Conservation (phyloP, 2,888 invertebrate genomes). For the Scaeva pyrastri region DNA sequence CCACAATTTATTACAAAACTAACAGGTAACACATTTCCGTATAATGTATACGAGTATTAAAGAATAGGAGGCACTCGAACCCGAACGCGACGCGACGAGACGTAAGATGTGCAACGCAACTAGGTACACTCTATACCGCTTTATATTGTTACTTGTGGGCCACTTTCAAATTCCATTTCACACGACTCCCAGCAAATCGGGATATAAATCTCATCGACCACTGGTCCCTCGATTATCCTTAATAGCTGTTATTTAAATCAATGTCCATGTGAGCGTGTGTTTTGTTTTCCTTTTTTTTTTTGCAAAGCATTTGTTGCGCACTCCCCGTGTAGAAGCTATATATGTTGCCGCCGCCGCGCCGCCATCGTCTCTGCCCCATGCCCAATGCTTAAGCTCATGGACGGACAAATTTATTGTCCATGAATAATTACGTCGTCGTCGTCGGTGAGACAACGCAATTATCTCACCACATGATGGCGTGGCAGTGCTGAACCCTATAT, state of each 20-base stretch:
- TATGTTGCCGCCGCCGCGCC: neutral
- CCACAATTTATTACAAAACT: slow-evolving; percentile 63
- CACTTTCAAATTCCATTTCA: slow-evolving; percentile 67
- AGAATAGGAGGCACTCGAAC: slow-evolving; percentile 6
- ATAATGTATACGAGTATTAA: slow-evolving; percentile 7
- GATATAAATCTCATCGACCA: slow-evolving; percentile 69
- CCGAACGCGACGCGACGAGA: neutral
- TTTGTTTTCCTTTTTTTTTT: slow-evolving; percentile 11
- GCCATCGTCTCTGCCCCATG: neutral
- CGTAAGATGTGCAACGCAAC: slow-evolving; percentile 3
- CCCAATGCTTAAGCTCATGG: neutral
- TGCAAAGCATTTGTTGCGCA: neutral
- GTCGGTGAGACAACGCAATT: slow-evolving; percentile 80
- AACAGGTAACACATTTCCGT: slow-evolving; percentile 57
- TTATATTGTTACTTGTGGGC: slow-evolving; percentile 30
- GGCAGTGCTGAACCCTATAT: slow-evolving; percentile 56
- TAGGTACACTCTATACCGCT: neutral
- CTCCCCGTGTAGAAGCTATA: neutral
- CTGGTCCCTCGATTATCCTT: slow-evolving; percentile 77
- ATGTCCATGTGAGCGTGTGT: slow-evolving; percentile 78
- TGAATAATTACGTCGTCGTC: slow-evolving; percentile 80
- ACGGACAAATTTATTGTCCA: slow-evolving; percentile 81
- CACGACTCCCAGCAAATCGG: slow-evolving; percentile 29
- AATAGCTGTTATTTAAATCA: slow-evolving; percentile 82
- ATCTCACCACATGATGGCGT: slow-evolving; percentile 78